These are phyloP conservation scores for Dendronephthya gigantea DNA, from an alignment of 64 coral and sea anemone genomes.

Conservation along the genomic window DNA sequence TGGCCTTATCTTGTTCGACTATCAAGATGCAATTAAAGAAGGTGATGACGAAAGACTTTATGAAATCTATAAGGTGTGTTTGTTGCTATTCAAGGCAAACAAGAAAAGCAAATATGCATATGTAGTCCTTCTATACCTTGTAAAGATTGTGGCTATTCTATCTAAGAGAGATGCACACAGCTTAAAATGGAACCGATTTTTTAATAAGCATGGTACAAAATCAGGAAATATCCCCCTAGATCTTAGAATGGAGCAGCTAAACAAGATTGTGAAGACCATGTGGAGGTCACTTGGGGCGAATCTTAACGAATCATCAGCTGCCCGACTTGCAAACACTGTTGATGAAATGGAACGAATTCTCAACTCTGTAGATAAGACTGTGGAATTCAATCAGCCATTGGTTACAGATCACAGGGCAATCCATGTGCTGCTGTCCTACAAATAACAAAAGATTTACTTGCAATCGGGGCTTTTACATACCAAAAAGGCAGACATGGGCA, in stretches of 20 bases:
- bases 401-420: neutral
- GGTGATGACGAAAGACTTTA: slow-evolving; percentile 29
- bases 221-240: slow-evolving; percentile 39
- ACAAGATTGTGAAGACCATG: slow-evolving; percentile 28
- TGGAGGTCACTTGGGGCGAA: slow-evolving; percentile 33
- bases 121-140: slow-evolving; percentile 10
- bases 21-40: slow-evolving; percentile 26
- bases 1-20: slow-evolving; percentile 26
- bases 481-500: slow-evolving; percentile 14
- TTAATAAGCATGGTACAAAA: slow-evolving; percentile 14
- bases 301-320: slow-evolving; percentile 26
- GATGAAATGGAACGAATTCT: neutral
- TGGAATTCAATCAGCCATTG: neutral
- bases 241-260: slow-evolving; percentile 36
- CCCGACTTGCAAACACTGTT: neutral
- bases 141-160: neutral
- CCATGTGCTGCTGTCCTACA: neutral
- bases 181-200: slow-evolving; percentile 25
- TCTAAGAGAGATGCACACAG: slow-evolving; percentile 3
- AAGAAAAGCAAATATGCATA: slow-evolving; percentile 35
- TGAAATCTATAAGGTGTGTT: slow-evolving; percentile 18
- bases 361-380: slow-evolving; percentile 30
- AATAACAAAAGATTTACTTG: slow-evolving; percentile 12
- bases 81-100: neutral
- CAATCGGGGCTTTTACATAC: neutral